A percentile compares a stretch with the other conserved stretches of the same genome.
Evolutionary conservation across 2,888 invertebrate genomes (phyloP).

Genomic region (Pseudococcus jackbeardsleyi): DNA sequence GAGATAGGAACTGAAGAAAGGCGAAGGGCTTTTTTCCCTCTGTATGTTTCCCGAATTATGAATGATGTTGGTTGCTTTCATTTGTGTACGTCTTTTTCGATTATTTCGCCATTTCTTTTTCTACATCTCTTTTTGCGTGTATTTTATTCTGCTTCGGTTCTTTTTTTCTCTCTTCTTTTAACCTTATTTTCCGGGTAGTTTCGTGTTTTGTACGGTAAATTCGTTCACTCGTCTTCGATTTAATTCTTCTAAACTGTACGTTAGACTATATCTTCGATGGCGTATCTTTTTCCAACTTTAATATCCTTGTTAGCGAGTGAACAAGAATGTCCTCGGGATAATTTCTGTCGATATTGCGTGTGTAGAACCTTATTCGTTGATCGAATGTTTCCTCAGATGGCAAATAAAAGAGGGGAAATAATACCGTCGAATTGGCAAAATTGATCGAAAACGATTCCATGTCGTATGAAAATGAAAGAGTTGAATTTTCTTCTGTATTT

Average conservation of each 20-base stretch:
- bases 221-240: neutral
- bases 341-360: neutral
- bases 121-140: neutral
- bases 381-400: neutral
- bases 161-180: neutral
- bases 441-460: neutral
- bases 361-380: neutral
- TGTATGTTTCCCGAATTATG: neutral
- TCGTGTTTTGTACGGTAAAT: neutral
- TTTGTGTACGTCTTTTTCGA: constrained; percentile 38
- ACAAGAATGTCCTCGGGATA: constrained; percentile 1
- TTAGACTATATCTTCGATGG: neutral
- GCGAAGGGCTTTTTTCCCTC: neutral
- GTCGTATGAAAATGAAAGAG: too few species aligned
- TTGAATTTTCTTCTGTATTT: too few species aligned
- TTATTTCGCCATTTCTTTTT: constrained; percentile 18
- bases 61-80: constrained; percentile 15
- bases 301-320: constrained; percentile 4
- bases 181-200: neutral
- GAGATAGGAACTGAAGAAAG: neutral
- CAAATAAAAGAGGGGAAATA: neutral
- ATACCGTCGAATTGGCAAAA: neutral
- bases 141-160: neutral
- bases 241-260: neutral
- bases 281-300: neutral